Evolutionary conservation across 2,113 vertebrate species (phyloP), one percentile per base, ranked within the genome.

Genomic region (Pycnonotus jocosus): DNA sequence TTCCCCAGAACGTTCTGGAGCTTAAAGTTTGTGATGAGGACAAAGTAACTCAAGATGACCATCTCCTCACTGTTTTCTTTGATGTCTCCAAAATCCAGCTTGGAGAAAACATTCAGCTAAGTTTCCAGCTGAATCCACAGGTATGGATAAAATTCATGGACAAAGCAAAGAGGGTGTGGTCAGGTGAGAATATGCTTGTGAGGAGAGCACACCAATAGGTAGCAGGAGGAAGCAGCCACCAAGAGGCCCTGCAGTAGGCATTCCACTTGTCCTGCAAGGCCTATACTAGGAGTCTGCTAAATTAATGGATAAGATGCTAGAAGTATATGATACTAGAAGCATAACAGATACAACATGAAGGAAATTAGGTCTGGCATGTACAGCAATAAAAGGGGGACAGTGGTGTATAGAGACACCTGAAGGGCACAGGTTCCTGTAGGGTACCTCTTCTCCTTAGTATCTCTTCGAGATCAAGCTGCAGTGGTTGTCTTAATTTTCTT

Each of bases 61-160:
- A 98, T 58, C 97, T 98, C 78, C 95, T 98, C 81, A 98, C 98
- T 42, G 93, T 98, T 53, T 97, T 98, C 90, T 98, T 98, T 69
- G 98, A 98, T 73, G 97, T 98, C 45, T 96, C 96, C 66, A 98
- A 98, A 96, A 98, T 98, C 69, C 97, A 98, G 70, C 97, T 98
- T 61, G 96, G 97, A 86, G 97, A 98, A 93, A 98, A 97, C 61
- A 95, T 98, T 88, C 92, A 90, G 2, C 66, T 98, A 25, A 97
- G 87, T 82, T 98, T 98, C 62, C 97, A 97, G 68, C 92, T 98
- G 62, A 98, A 98, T 94, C 97, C 97, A 73, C 90, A 98, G 98
- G 98, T 98, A 86, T 27, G 86, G 53, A 71, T 61, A 73, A 71
- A 73, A 71, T 56, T 70, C 27, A 60, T 40, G 28, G 72, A 62